Base-by-base conservation (phyloP, 1,140 invertebrate species). In the Hesperophylax magnus region DNA sequence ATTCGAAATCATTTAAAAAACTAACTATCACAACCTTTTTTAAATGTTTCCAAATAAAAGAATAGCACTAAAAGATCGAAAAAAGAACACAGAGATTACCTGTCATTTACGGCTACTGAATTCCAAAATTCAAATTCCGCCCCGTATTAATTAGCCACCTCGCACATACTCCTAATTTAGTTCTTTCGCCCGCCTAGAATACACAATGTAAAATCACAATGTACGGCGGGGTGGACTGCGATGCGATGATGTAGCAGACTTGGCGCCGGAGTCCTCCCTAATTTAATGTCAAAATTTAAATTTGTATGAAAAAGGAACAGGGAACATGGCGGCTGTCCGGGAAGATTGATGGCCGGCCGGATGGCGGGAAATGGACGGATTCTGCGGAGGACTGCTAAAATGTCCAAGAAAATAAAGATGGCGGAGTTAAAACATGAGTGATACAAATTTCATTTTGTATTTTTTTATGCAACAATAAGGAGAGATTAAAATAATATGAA, bases 221-320 rank as follows among this genome's bases (percentile, higher is more conserved):
- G 34, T 34, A 34, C 39, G 3, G 39, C 39, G 8, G 39, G 39
- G 39, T 47, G 39, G 39, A 47, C 39, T 2, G 39, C 39, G 39
- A 47, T 6, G 39, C 39, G 54, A 77, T 77, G 31, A 61, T 77
- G 58, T 60, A 58, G 67, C 74, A 77, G 74, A 77, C 74, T 31
- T 63, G 74, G 74, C 74, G 74, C 74, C 74, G 47, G 14, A 56
- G 74, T 77, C 56, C 24, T 60, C 31, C 74, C 54, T 61, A 77
- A 77, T 77, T 77, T 61, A 60, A 47, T 60, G 74, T 77, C 74
- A 60, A 77, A 77, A 77, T 77, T 77, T 77, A 77, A 77, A 77
- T 77, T 77, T 61, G 74, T 77, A 77, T 63, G 74, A 77, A 77
- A 77, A 77, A 77, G 54, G 31, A 77, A 34, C 74, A 77, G 6